phyloP scores from a whole-genome alignment of 2,113 vertebrate species.

The Caranx ignobilis region DNA sequence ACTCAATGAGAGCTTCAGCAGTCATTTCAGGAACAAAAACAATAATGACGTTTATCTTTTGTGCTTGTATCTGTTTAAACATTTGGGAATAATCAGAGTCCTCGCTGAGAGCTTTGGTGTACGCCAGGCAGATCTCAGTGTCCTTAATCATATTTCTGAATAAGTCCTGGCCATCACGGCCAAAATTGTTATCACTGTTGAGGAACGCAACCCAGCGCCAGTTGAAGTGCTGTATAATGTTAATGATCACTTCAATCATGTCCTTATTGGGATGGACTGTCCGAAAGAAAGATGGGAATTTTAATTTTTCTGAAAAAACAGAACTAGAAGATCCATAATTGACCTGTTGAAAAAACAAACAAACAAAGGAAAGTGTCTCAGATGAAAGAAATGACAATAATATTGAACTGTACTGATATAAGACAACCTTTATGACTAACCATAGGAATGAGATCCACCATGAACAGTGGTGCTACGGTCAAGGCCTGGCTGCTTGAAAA shows the following conservation, averaged over 20 bases:
- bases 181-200: conserved; percentile 74
- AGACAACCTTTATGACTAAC: conserved; percentile 69
- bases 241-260: conserved; percentile 80
- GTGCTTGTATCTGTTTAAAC: conserved; percentile 64
- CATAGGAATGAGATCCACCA: conserved; percentile 84
- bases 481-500: conserved; percentile 69
- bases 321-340: conserved; percentile 82
- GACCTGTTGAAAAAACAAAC: conserved; percentile 73
- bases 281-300: conserved; percentile 85
- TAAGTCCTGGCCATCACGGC: conserved; percentile 62
- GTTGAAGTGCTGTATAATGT: conserved; percentile 78
- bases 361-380: no score
- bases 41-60: conserved; percentile 69
- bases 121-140: conserved; percentile 82
- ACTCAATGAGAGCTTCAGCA: conserved; percentile 70
- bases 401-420: no score
- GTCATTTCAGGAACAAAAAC: conserved; percentile 53
- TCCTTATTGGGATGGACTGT: conserved; percentile 83
- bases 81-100: conserved; percentile 36
- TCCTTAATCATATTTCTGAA: conserved; percentile 67
- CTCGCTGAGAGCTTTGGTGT: conserved; percentile 53
- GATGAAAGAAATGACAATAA: no score
- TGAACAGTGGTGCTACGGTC: conserved; percentile 80
- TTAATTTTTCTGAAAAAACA: conserved; percentile 67
- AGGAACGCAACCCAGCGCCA: conserved; percentile 89